Evolutionary conservation across 2,888 invertebrate species (phyloP).

Genomic region (Drosophila borborema): DNA sequence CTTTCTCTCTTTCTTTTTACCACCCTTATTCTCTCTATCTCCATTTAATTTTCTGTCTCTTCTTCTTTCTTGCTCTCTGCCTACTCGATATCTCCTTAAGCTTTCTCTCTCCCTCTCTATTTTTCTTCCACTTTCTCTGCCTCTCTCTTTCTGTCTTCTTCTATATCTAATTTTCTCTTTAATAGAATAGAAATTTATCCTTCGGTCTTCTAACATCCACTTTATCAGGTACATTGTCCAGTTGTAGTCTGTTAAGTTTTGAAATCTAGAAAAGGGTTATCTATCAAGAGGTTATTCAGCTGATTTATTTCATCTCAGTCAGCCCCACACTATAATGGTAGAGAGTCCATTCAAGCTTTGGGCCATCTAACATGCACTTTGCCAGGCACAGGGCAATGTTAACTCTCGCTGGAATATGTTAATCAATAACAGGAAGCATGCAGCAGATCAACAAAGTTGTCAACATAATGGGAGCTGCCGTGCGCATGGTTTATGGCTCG

Average conservation of each 20-base stretch:
- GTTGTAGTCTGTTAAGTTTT: background rate
- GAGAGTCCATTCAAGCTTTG: background rate
- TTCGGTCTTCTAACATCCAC: background rate
- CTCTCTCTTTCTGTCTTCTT: too few species aligned
- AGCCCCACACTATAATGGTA: background rate
- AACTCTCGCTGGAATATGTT: slow-evolving; percentile 7
- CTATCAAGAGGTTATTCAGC: too few species aligned
- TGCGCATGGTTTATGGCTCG: background rate
- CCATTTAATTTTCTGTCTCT: background rate
- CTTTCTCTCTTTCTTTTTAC: too few species aligned
- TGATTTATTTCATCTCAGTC: background rate
- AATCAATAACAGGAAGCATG: slow-evolving; percentile 17
- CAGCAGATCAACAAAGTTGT: slow-evolving; percentile 6
- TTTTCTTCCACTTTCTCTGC: background rate
- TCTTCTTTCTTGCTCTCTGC: background rate
- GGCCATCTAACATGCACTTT: slow-evolving; percentile 8
- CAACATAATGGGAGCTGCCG: slow-evolving; percentile 1
- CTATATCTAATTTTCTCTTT: too few species aligned
- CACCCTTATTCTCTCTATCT: too few species aligned
- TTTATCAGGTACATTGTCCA: background rate
- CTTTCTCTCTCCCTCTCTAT: background rate
- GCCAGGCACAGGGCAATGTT: slow-evolving; percentile 1
- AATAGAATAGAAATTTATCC: background rate
- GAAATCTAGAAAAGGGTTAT: too few species aligned
- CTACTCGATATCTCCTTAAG: background rate